Evolutionary conservation across 2,113 vertebrate species (phyloP).

Genomic region (Calyptomena viridis): DNA sequence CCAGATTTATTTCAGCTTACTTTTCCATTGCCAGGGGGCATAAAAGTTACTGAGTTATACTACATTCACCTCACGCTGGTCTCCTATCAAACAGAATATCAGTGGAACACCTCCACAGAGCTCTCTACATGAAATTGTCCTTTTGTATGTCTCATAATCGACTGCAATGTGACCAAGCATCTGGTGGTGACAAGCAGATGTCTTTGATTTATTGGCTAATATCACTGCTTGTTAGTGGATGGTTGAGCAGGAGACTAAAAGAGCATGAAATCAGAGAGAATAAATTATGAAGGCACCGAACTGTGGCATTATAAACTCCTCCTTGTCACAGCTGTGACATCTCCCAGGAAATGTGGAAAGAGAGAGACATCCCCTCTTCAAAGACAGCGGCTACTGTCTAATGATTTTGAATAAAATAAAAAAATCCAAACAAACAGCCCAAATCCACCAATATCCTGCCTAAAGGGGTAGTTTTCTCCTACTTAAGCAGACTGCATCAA

Average conservation of each 20-base stretch:
- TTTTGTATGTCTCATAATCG: conserved; percentile 82
- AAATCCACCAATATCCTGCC: background rate
- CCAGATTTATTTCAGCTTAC: conserved; percentile 65
- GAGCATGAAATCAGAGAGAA: conserved; percentile 86
- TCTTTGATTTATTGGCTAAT: conserved; percentile 93
- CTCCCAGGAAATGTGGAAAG: conserved; percentile 76
- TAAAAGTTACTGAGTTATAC: conserved; percentile 71
- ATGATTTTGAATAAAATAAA: conserved; percentile 63
- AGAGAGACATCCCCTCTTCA: conserved; percentile 75
- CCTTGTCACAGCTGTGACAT: conserved; percentile 79
- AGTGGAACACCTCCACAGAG: conserved; percentile 70
- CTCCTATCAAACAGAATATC: conserved; percentile 82
- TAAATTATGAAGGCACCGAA: conserved; percentile 85
- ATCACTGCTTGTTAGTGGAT: conserved; percentile 89
- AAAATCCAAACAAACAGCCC: background rate
- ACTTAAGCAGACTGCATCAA: background rate
- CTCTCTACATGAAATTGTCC: conserved; percentile 77
- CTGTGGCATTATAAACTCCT: conserved; percentile 80
- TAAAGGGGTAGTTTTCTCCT: background rate
- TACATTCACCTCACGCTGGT: conserved; percentile 69
- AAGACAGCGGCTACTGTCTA: conserved; percentile 53
- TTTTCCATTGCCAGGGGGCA: conserved; percentile 63
- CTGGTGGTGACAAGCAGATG: conserved; percentile 85
- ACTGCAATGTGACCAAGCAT: conserved; percentile 87
- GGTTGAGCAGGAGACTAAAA: conserved; percentile 84